Evolutionary conservation across 2,797 vertebrate genomes (phyloP).

Genomic region (Chaenodraco wilsoni): DNA sequence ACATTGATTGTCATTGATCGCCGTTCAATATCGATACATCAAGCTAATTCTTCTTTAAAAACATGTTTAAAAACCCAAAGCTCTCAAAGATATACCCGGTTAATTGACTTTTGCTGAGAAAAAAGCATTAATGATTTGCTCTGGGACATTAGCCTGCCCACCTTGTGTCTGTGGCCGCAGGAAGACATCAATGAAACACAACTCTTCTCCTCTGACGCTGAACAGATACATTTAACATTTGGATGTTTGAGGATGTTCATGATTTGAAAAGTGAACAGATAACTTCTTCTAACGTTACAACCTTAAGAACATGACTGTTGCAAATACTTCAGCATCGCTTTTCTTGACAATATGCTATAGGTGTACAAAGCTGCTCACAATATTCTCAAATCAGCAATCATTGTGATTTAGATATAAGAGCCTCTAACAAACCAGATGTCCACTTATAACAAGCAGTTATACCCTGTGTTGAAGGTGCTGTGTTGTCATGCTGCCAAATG

Average conservation of each 20-base stretch:
- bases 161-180: slow-evolving; percentile 19
- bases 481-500: slow-evolving; percentile 9
- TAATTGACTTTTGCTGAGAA: slow-evolving; percentile 52
- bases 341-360: not conserved
- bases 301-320: too few species aligned
- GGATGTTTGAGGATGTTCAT: slow-evolving; percentile 25
- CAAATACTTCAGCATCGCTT: not conserved
- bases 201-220: not conserved
- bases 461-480: slow-evolving; percentile 6
- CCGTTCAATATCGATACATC: slow-evolving; percentile 39
- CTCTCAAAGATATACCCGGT: slow-evolving; percentile 31
- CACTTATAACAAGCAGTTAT: slow-evolving; percentile 16
- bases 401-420: not conserved
- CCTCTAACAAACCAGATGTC: slow-evolving; percentile 1
- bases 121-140: slow-evolving; percentile 60
- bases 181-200: slow-evolving; percentile 41
- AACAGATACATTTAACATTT: slow-evolving; percentile 21
- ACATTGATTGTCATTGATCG: not conserved
- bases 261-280: not conserved
- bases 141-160: slow-evolving; percentile 29
- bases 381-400: slow-evolving; percentile 10
- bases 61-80: slow-evolving; percentile 33
- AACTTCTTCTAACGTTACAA: too few species aligned
- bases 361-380: not conserved
- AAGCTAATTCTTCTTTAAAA: slow-evolving; percentile 35